A percentile compares a stretch with the other conserved stretches of the same genome.
Evolutionary conservation across 2,113 vertebrate genomes (phyloP).

Genomic region (Illadopsis cleaveri): DNA sequence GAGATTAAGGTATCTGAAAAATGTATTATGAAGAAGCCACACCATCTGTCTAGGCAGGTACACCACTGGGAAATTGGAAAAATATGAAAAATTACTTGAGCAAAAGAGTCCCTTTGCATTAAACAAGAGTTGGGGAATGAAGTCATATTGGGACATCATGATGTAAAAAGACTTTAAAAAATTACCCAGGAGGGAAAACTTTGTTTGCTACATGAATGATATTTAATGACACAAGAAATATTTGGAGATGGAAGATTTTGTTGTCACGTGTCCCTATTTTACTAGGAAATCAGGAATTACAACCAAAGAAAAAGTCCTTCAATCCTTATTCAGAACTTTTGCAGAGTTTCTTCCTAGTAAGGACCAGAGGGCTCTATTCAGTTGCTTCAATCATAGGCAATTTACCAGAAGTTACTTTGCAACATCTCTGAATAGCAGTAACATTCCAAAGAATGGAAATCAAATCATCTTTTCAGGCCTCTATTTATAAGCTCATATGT

Average conservation of each 20-base stretch:
- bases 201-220: neutral
- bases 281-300: neutral
- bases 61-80: neutral
- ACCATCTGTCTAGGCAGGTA: neutral
- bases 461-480: constrained; percentile 37
- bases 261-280: neutral
- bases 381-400: constrained; percentile 38
- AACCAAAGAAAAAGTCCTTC: neutral
- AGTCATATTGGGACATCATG: neutral
- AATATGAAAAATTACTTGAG: neutral
- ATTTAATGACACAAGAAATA: neutral
- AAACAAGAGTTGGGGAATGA: neutral
- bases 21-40: neutral
- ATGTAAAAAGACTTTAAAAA: neutral
- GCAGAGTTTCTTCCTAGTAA: neutral
- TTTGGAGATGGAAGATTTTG: neutral
- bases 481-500: constrained; percentile 18
- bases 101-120: neutral
- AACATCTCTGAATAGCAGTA: constrained; percentile 22
- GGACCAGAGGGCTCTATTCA: neutral
- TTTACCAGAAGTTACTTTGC: constrained; percentile 42
- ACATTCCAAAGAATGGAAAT: constrained; percentile 45
- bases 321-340: neutral
- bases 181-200: neutral
- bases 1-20: neutral